These are phyloP conservation scores for Bettongia penicillata DNA, from an alignment of 2,113 vertebrate species.

Conservation along the genomic window DNA sequence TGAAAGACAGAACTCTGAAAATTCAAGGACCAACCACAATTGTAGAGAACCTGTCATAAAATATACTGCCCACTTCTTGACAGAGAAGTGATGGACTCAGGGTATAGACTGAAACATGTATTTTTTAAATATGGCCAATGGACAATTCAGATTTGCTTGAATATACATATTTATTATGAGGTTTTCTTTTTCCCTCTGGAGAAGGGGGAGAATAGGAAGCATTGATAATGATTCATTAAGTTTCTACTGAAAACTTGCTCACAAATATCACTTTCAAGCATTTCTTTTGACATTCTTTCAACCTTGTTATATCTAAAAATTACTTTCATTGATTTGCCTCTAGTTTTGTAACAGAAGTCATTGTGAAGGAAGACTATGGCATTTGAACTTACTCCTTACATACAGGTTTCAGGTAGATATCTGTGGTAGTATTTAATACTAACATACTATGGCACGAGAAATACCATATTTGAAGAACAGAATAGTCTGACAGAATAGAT, in stretches of 20 bases:
- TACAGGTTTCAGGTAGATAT: background rate
- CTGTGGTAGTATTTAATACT: background rate
- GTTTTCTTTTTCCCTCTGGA: no score
- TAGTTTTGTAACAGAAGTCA: slow-evolving; percentile 3
- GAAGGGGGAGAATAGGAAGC: no score
- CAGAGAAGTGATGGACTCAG: no score
- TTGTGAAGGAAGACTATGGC: slow-evolving; percentile 25
- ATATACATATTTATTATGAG: no score
- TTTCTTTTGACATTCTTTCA: slow-evolving; percentile 6
- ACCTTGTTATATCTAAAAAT: background rate
- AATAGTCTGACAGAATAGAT: slow-evolving; percentile 19
- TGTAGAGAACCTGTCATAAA: no score
- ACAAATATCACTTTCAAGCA: slow-evolving; percentile 8
- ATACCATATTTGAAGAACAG: slow-evolving; percentile 2
- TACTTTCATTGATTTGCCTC: background rate
- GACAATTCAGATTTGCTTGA: no score
- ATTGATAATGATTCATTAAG: background rate
- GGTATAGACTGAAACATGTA: no score
- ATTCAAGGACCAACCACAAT: no score
- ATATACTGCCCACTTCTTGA: no score
- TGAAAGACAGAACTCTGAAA: no score
- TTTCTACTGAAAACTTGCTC: background rate
- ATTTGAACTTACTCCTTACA: slow-evolving; percentile 19
- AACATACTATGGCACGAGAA: background rate
- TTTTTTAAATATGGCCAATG: no score